Base-by-base conservation (phyloP, 2,888 invertebrate species). In the Brenthis daphne region DNA sequence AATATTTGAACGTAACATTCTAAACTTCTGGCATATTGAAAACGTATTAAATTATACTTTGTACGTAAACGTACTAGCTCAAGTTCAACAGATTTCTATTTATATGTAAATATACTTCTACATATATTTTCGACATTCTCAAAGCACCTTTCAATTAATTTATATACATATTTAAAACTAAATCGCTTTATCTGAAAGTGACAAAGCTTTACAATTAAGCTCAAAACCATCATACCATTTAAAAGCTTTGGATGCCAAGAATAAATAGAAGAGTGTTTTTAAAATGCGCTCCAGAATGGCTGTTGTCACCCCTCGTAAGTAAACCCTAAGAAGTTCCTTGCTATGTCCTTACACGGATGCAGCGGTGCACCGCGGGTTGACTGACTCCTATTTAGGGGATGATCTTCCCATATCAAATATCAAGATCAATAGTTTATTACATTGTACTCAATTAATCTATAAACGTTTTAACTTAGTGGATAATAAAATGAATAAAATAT, bases 291-390 rank as follows among this genome's bases (percentile, higher is more conserved):
- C 56, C 37, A 48, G 43, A 63, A 55, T 47, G 54, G 16, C 50
- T 48, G 60, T 63, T 63, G 61, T 67, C 63, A 63, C 67, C 67
- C 67, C 67, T 63, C 67, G n/a, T 58, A 67, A 64, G 60, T 55
- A 51, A 64, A 56, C 60, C 55, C 51, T 55, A 67, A 58, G 16
- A 37, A 67, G 61, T 61, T 61, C 61, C 61, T 67, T 43, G 37
- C 57, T 24, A 78, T 78, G 80, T 82, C 81, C 75, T 73, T 69
- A 68, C 70, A 67, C 75, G 73, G 77, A 76, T 82, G 78, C 82
- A 79, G 75, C 75, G 79, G 74, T 82, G 82, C 84, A 82, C 57
- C 74, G 61, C 72, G 78, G 76, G 82, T 76, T 83, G 80, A 82
- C 73, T 78, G 82, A 83, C 81, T 82, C 70, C 66, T 65, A 68